Base-by-base conservation (phyloP, 1,140 invertebrate genomes). In the Galendromus occidentalis region DNA sequence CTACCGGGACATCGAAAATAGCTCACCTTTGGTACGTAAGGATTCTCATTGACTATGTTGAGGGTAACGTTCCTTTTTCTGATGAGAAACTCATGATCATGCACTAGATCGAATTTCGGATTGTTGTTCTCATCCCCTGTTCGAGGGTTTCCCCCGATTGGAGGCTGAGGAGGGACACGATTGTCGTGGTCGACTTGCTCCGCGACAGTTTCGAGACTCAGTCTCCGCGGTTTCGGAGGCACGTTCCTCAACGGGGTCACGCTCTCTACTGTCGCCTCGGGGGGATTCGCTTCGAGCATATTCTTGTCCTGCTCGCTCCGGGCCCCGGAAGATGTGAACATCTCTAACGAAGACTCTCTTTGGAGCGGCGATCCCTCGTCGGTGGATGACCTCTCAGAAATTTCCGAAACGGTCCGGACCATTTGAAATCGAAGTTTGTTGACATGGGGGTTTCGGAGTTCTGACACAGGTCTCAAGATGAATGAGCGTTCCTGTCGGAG, bases 81-180 rank as follows among this genome's bases (percentile, higher is more conserved):
- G 14, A 59, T 59, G 14, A 59, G 51, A 33, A 59, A 59, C 51
- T 25, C 51, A 33, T 59, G 51, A 22, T 59, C 51, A 22, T 59
- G 51, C 12, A 59, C 51, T 4, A 59, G 12, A 25, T 59, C 20
- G 14, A 59, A 17, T 2, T 59, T 14, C 2, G 14, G 14, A 59
- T 59, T 59, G 20, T 59, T 59, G 22, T 59, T 59, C 14, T 47
- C 45, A 14, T 47, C 45, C 2, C 14, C 51, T 6, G 14, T 1
- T 14, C 22, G 14, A 7, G 20, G 20, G 18, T 47, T 47, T 5
- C 25, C 12, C 9, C 4, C 33, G 4, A 39, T 39, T 9, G 33
- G 9, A 39, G 33, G 33, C 33, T 39, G 4, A 6, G 33, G 33
- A 39, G 33, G 33, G 4, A 39, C 9, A 4, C 33, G 33, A 17